Evolutionary conservation across 2,113 vertebrate species (phyloP).

Genomic region (Podarcis raffonei): DNA sequence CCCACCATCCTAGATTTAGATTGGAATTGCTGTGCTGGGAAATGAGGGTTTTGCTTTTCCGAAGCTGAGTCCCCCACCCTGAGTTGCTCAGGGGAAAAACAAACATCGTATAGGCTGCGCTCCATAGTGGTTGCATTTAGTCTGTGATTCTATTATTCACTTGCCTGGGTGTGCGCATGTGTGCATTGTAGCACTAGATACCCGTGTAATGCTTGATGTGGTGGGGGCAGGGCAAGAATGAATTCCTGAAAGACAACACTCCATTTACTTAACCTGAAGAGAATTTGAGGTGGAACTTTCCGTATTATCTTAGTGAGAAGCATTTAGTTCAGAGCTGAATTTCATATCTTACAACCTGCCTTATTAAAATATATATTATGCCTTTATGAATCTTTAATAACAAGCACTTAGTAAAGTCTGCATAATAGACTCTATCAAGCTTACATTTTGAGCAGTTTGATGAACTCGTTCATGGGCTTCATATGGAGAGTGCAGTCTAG

Average conservation of each 20-base stretch:
- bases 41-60: background rate
- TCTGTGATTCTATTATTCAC: no score
- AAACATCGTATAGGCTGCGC: no score
- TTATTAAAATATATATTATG: constrained; percentile 74
- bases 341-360: constrained; percentile 54
- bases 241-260: background rate
- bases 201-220: background rate
- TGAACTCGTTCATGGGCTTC: constrained; percentile 58
- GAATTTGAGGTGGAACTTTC: background rate
- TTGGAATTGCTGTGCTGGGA: background rate
- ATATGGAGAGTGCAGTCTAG: background rate
- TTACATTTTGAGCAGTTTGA: constrained; percentile 56
- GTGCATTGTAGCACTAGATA: background rate
- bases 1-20: background rate
- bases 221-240: background rate
- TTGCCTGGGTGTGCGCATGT: background rate
- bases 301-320: constrained; percentile 1
- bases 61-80: no score
- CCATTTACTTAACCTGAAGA: background rate
- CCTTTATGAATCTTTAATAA: constrained; percentile 75
- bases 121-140: no score
- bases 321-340: constrained; percentile 39
- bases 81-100: no score
- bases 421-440: constrained; percentile 67
- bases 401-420: constrained; percentile 64